These are phyloP conservation scores for Physocephala rufipes DNA, from an alignment of 2,888 invertebrate genomes.

Conservation along the genomic window DNA sequence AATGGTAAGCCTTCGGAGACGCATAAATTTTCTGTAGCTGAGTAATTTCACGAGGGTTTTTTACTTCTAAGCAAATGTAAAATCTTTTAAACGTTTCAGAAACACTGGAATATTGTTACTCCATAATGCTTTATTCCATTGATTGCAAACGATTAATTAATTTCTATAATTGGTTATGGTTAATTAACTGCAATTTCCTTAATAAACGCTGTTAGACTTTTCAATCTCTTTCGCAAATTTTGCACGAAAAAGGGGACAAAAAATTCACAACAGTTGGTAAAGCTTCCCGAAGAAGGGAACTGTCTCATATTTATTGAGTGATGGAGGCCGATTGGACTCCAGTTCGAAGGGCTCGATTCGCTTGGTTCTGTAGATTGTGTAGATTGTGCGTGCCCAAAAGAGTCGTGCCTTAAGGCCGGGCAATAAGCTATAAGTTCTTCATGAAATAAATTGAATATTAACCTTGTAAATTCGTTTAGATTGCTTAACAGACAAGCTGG, in stretches of 20 bases:
- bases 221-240: conserved; percentile 12
- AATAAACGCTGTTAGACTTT: background rate
- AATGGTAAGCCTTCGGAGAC: no score
- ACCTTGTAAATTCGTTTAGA: conserved; percentile 39
- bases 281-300: background rate
- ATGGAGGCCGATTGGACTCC: background rate
- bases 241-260: background rate
- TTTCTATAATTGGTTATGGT: no score
- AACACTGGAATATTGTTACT: no score
- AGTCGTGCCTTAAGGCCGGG: background rate
- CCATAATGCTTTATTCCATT: background rate
- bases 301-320: no score
- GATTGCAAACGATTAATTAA: conserved; percentile 1
- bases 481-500: background rate
- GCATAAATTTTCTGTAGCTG: no score
- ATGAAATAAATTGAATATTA: conserved; percentile 42
- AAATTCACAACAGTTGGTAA: background rate
- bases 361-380: no score
- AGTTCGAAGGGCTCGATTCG: background rate
- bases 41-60: no score
- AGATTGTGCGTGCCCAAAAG: no score
- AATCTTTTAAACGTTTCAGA: no score
- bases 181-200: conserved; percentile 24
- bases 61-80: no score
- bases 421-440: conserved; percentile 30